Base-by-base conservation (phyloP, 2,888 invertebrate species). In the Lithophane leautieri region DNA sequence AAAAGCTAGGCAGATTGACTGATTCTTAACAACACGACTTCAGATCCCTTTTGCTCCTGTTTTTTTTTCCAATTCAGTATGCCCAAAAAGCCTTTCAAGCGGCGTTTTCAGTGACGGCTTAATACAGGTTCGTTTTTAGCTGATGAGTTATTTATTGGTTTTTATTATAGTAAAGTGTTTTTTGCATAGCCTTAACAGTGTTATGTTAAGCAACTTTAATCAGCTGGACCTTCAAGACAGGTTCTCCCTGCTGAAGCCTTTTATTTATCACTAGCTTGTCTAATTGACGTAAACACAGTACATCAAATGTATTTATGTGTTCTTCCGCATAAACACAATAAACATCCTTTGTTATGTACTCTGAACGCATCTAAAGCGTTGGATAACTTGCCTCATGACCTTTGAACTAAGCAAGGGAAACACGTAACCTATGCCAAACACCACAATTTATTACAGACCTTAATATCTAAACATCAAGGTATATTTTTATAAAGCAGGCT, bases 351-450 rank as follows among this genome's bases (percentile, higher is more conserved):
- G 75, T 60, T 68, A 68, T 67, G 42, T 68, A 65, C 72, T 72
- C 28, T 58, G 73, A 82, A 71, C 70, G 56, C 56, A 58, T 82
- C 56, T 82, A 76, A 82, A 85, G 54, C 62, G 65, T 83, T 83
- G 73, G 73, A 74, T 83, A 85, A 85, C 83, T 60, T 81, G 73
- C 69, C 40, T 54, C 62, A 14, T 85, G 83, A 82, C 83, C 86
- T 78, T 60, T 83, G 83, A 85, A 74, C 86, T 82, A 81, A 81
- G 60, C 62, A 65, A 71, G 50, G 62, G 4, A 66, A 67, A 70
- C 81, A 71, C 73, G 71, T 83, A 85, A 85, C 62, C 63, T 52
- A 54, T 4, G 4, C 54, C 34, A n/a, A 52, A 44, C 22, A 22
- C 14, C 7, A 73, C 40, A 40, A n/a, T 54, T 0, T 0, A 77